Evolutionary conservation across 2,113 vertebrate genomes (phyloP).

Genomic region (Suncus etruscus): DNA sequence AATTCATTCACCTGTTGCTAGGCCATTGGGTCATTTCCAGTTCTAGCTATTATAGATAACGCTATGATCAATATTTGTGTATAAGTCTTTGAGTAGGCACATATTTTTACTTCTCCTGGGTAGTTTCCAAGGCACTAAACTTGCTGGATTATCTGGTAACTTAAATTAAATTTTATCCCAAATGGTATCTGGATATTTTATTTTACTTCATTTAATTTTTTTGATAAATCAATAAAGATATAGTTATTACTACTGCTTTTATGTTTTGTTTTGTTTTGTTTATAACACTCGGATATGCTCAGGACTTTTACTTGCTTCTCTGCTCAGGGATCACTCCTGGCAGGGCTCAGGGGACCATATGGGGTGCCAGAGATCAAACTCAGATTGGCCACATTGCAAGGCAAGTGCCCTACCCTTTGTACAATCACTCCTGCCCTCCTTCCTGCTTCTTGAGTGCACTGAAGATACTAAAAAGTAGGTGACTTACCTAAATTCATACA

Average conservation of each 20-base stretch:
- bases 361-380: no score
- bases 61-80: neutral
- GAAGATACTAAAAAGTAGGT: neutral
- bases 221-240: neutral
- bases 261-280: no score
- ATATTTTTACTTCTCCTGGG: conserved; percentile 19
- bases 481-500: neutral
- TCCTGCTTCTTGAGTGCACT: neutral
- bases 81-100: neutral
- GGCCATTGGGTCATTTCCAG: neutral
- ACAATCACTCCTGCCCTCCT: neutral
- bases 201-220: neutral
- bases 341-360: no score
- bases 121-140: neutral
- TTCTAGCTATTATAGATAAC: neutral
- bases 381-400: no score
- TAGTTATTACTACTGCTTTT: neutral
- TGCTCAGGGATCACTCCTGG: no score
- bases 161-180: neutral
- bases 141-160: neutral
- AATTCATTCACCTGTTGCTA: neutral
- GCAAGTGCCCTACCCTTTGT: no score
- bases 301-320: no score
- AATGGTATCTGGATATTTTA: neutral
- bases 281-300: no score